Percentiles rank a stretch among this genome's conserved stretches.
Conservation (phyloP, 1,140 invertebrate genomes). For the Helicoverpa zea region DNA sequence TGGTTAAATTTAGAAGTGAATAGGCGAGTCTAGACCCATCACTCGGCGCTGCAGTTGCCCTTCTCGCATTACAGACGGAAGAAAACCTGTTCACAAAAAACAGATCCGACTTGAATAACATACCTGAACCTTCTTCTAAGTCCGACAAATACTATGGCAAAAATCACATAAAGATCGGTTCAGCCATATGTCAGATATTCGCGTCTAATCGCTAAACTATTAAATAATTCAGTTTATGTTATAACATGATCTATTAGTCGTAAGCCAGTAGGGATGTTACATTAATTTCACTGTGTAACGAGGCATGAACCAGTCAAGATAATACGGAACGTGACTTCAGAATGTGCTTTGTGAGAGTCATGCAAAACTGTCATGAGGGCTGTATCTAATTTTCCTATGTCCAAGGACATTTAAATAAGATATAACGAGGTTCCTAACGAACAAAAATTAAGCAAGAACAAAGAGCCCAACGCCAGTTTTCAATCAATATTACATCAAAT, state of each 20-base stretch:
- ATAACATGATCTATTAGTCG: background rate
- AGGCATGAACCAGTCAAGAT: constrained; percentile 54
- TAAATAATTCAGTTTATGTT: background rate
- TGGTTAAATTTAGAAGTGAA: no score
- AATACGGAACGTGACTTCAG: constrained; percentile 43
- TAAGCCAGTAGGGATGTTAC: background rate
- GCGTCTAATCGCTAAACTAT: background rate
- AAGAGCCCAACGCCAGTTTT: background rate
- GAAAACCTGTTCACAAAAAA: no score
- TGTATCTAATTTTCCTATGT: constrained; percentile 30
- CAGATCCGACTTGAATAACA: no score
- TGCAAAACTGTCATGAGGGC: constrained; percentile 43
- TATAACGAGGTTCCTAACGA: background rate
- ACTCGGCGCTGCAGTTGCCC: no score
- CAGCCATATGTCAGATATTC: no score
- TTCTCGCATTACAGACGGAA: no score
- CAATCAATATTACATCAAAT: background rate
- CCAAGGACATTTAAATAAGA: background rate
- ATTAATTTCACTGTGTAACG: constrained; percentile 51
- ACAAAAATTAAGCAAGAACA: background rate
- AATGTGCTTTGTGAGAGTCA: constrained; percentile 51
- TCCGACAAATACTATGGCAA: no score
- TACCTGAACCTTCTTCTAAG: no score
- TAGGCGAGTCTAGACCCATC: no score
- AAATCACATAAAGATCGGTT: no score